Conservation (phyloP, 1,140 invertebrate species). For the Aphelenchoides fujianensis region DNA sequence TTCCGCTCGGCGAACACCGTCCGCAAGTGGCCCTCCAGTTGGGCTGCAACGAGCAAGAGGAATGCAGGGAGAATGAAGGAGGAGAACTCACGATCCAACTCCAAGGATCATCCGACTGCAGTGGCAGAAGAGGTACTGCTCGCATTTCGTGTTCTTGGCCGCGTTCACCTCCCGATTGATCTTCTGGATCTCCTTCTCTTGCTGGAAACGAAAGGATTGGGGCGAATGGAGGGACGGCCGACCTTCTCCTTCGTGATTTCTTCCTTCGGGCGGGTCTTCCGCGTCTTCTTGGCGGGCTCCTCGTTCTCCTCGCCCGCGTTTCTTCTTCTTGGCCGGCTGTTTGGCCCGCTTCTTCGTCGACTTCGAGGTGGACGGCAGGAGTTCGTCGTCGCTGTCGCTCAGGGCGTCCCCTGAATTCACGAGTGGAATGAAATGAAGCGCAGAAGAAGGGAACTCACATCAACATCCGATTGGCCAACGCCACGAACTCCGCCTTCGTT, state of each 20-base stretch:
- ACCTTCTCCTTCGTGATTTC: slow-evolving; percentile 53
- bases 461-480: background rate
- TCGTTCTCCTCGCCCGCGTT: background rate
- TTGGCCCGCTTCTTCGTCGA: background rate
- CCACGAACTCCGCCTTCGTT: background rate
- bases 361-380: background rate
- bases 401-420: background rate
- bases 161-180: slow-evolving; percentile 46
- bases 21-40: slow-evolving; percentile 17
- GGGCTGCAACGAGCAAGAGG: slow-evolving; percentile 12
- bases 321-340: background rate
- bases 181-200: slow-evolving; percentile 45
- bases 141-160: slow-evolving; percentile 54
- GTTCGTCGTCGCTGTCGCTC: background rate
- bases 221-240: background rate
- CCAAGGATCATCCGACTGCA: slow-evolving; percentile 31
- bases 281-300: slow-evolving; percentile 22
- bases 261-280: slow-evolving; percentile 34
- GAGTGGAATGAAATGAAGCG: background rate
- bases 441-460: background rate
- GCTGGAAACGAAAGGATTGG: slow-evolving; percentile 27
- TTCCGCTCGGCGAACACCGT: slow-evolving; percentile 26
- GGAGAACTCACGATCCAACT: slow-evolving; percentile 37
- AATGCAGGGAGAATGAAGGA: too few relatives aligned
- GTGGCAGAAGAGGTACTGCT: slow-evolving; percentile 53